phyloP scores from a whole-genome alignment of 2,113 vertebrate genomes.

The Genyomyrus donnyi region DNA sequence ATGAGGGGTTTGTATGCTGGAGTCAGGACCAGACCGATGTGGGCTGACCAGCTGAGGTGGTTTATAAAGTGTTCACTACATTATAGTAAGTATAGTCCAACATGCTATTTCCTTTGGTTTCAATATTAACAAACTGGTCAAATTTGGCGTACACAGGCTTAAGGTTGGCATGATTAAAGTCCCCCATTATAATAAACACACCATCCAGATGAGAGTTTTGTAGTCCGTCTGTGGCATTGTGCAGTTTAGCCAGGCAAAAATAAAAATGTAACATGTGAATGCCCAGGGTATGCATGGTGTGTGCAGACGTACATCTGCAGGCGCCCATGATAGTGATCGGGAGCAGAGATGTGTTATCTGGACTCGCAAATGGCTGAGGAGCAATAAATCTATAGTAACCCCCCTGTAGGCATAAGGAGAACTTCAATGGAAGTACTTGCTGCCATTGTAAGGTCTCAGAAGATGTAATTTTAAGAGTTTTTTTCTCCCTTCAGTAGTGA shows the following conservation, averaged over 20 bases:
- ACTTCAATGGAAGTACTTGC: background rate
- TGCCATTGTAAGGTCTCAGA: background rate
- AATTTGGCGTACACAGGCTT: background rate
- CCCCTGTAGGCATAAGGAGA: background rate
- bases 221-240: background rate
- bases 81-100: background rate
- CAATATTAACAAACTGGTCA: background rate
- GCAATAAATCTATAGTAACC: background rate
- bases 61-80: background rate
- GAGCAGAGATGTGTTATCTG: background rate
- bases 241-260: background rate
- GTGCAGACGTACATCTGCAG: background rate
- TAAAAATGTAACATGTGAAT: background rate
- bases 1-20: background rate
- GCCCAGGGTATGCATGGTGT: background rate
- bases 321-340: background rate
- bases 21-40: background rate
- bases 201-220: background rate
- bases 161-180: background rate
- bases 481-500: slow-evolving; percentile 52
- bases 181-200: background rate
- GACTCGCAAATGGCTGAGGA: background rate
- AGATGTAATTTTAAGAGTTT: background rate
- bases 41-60: background rate
- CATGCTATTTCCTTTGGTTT: background rate